These are phyloP conservation scores for Cuculus canorus DNA, from an alignment of 2,797 vertebrate species.

Conservation along the genomic window DNA sequence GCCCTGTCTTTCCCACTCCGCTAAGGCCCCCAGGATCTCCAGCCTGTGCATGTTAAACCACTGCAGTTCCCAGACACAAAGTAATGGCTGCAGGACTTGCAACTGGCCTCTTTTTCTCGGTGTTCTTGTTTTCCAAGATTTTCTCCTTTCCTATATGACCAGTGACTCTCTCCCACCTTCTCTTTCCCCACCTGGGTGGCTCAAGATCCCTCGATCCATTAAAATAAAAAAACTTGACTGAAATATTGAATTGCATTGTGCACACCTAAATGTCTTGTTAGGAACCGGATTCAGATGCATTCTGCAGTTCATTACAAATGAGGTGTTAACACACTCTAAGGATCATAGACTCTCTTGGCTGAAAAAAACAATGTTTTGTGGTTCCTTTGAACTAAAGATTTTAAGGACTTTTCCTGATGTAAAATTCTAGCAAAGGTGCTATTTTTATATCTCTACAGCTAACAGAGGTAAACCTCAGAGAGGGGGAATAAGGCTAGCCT, in stretches of 20 bases:
- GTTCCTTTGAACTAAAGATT: background rate
- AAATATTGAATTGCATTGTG: background rate
- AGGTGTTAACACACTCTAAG: background rate
- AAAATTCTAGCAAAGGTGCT: background rate
- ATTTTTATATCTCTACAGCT: background rate
- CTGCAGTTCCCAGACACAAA: background rate
- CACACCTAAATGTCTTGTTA: background rate
- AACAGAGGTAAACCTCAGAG: background rate
- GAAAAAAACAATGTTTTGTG: background rate
- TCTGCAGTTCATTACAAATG: background rate
- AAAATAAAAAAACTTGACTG: fast-evolving
- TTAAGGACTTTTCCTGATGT: background rate
- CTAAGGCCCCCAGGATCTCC: background rate
- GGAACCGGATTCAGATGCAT: background rate
- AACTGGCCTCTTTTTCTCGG: background rate
- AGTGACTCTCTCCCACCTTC: background rate
- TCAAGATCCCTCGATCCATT: background rate
- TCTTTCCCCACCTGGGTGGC: background rate
- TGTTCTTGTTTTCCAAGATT: background rate
- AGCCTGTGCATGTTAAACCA: background rate
- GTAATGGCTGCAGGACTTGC: background rate
- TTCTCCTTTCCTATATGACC: background rate
- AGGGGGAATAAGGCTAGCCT: background rate
- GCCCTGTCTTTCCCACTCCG: background rate
- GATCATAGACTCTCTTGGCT: background rate